Evolutionary conservation across 1,140 invertebrate genomes (phyloP), one percentile per base, ranked within the genome.

Genomic region (Brachionus plicatilis): DNA sequence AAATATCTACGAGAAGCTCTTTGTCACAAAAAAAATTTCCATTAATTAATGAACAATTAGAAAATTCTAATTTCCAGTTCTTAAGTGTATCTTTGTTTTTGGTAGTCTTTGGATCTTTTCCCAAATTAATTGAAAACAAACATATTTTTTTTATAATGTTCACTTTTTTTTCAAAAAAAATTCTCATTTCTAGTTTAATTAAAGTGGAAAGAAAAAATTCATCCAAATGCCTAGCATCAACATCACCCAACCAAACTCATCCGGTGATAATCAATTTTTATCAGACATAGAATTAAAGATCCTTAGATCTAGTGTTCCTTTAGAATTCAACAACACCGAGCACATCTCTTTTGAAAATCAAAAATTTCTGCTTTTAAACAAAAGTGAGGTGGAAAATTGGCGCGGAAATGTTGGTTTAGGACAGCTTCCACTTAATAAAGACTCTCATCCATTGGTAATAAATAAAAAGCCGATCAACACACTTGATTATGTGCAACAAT

Each of bases 401-500:
- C 29, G 20, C 5, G 37, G n/a, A 8, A 33, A 14, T 29, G 24
- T n/a, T 3, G 20, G 29, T 53, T 7, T 78, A 29, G 50, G 53
- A n/a, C 45, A 53, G 2, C 33, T n/a, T 14, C 12, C 45, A 0
- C 47, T 78, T 53, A 72, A 72, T 20, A 20, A 41, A 17, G 68
- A 72, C 45, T 5, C 68, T 11, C n/a, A 72, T 72, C 68, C 68
- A 20, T 17, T 72, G 37, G n/a, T 72, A 43, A 17, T 72, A 14
- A 72, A 17, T n/a, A 72, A 72, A 24, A 50, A 80, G 20, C 2
- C 24, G 1, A 27, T 14, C 3, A 65, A 65, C 17, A 11, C 33
- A 20, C 27, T 82, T 29, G 9, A 47, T 24, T 84, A 84, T 66
- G 53, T 29, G 11, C 83, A 84, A 75, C 27, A 84, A n/a, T 9